Base-by-base conservation (phyloP, 2,888 invertebrate species). In the Temnothorax rugatulus region DNA sequence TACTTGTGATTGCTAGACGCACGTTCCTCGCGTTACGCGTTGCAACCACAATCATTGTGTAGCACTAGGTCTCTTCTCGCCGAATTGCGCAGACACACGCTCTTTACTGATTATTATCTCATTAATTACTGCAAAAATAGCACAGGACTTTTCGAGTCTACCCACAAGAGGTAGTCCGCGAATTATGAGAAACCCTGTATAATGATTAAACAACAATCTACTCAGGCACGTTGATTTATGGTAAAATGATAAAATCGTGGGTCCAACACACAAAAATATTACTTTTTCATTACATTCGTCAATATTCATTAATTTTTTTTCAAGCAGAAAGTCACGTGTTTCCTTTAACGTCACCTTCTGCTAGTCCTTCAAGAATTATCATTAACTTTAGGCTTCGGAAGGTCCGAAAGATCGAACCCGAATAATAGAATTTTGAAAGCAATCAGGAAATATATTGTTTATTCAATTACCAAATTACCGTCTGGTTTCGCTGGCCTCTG, bases 261-360 rank as follows among this genome's bases (percentile, higher is more conserved):
- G 1, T 0, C 0, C 41, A 50, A 9, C 1, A 54, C 7, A 54
- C 3, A 69, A 69, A 52, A 41, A 68, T 63, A 15, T 21, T 13
- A 29, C n/a, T 54, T 29, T 52, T 41, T 38, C n/a, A 34, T 69
- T 54, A 54, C 25, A 54, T 41, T 52, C 15, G 8, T 76, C 13
- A 68, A 52, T 64, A 47, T 15, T 76, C 7, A 25, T 50, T 52
- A 21, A 76, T 44, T 41, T 18, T 21, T 73, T 41, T 38, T 8
- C 13, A 7, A 15, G 9, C 44, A 44, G 5, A 1, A 64, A 8
- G 7, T 34, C 29, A 47, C 11, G 9, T 75, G 18, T 38, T 64
- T 25, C 7, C 11, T 50, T 76, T 18, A 50, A 69, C n/a, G 13
- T 34, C 7, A n/a, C 13, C 3, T 41, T 69, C 15, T 61, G 2